Evolutionary conservation across 2,113 vertebrate genomes (phyloP), one percentile per base, ranked within the genome.

Genomic region (Chaenocephalus aceratus): DNA sequence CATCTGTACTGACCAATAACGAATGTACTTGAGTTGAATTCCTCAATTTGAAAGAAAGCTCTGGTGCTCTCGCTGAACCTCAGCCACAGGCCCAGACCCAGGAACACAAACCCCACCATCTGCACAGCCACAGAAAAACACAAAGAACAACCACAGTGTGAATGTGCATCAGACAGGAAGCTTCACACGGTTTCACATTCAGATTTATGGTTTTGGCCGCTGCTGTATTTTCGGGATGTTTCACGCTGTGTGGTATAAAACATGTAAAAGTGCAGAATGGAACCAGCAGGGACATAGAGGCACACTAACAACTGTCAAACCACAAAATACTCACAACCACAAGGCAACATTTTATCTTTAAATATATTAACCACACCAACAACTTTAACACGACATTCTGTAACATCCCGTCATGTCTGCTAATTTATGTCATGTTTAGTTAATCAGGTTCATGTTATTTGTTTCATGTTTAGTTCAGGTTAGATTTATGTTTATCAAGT

Each of bases 31-130:
- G 91, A 89, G 26, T 26, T 26, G 5, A 91, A 52, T 1, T 0
- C 10, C 0, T 77, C 2, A 0, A 91, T n/a, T 16, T 67, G 0
- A 21, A 94, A 93, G 59, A 91, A 41, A 5, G 11, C 63, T 60
- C 81, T 76, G 51, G 94, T 93, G 63, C 36, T 34, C 0, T 5
- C 0, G 21, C 90, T 89, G 67, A 92, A 89, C 30, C 93, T 79
- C 53, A 94, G 51, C 90, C 90, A 91, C 44, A 94, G 4, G 16
- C 94, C 94, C 0, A 94, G 57, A 0, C 64, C 82, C 61, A 94
- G 0, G 1, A 91, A 89, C 13, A 63, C 78, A 2, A 87, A 10
- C 0, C 92, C 94, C 63, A 93, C 10, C 60, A 91, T 0, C 93
- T 93, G 81, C 10, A 1, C 49, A 18, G 46, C 8, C 21, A 61